Evolutionary conservation across 2,113 vertebrate genomes (phyloP), one percentile per base, ranked within the genome.

Genomic region (Leucosticte australis): DNA sequence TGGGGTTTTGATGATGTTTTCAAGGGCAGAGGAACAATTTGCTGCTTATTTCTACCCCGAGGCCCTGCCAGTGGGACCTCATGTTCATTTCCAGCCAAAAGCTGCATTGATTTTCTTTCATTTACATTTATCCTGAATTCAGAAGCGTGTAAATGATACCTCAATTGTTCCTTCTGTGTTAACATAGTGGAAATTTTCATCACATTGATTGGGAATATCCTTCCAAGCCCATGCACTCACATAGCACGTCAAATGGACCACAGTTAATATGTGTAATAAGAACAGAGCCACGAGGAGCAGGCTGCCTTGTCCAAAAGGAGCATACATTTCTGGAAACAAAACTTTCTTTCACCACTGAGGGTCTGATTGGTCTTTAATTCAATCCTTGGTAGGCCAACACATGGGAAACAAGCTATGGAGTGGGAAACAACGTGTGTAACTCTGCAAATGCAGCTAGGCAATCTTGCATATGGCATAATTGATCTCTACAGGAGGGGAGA

Each of bases 21-120:
- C 83, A 92, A 97, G 92, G 89, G 47, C 52, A 93, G 64, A 86
- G 68, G 83, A 93, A 67, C 35, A 65, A 83, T 86, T 86, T 90
- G 52, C 86, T 81, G 63, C 67, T 77, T 88, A 70, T 92, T 86
- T 81, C 59, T 88, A 56, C 71, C 83, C 94, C 0, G 4, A 46
- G 59, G 80, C 60, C 30, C 76, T 92, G 90, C 35, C 75, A 79
- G 33, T 88, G 52, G 93, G 90, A 93, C 80, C 60, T 93, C 73
- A 56, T 93, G 71, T 74, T 94, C 71, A 74, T 94, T 93, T 92
- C 70, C 60, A 86, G 59, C 80, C 80, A 86, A 93, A 87, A 81
- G 39, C 47, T 67, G 50, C 71, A 87, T 89, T 90, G 92, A 93
- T 94, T 93, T 96, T 69, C 86, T 86, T 89, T 92, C 56, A 15